Evolutionary conservation across 2,113 vertebrate species (phyloP).

Genomic region (Carollia perspicillata): DNA sequence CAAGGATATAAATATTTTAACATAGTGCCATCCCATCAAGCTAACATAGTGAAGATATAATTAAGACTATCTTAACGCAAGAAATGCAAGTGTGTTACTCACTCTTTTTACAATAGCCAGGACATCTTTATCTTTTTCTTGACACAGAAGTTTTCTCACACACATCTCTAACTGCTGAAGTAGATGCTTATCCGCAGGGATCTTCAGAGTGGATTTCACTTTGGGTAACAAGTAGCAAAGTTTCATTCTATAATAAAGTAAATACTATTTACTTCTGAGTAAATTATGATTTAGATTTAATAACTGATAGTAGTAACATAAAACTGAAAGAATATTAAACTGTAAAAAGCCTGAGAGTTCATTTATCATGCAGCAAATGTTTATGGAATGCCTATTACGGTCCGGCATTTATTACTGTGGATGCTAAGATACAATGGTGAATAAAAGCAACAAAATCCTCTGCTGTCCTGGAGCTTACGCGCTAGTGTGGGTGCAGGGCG

Average conservation of each 20-base stretch:
- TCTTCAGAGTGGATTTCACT: slow-evolving; percentile 90
- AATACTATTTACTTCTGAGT: background rate
- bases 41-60: background rate
- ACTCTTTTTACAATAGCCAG: slow-evolving; percentile 92
- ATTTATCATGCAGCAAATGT: background rate
- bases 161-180: slow-evolving; percentile 94
- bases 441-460: background rate
- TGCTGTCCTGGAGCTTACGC: background rate
- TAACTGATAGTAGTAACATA: background rate
- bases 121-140: slow-evolving; percentile 96
- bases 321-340: background rate
- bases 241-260: slow-evolving; percentile 84
- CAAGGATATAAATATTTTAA: background rate
- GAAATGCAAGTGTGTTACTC: slow-evolving; percentile 65
- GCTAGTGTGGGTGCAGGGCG: background rate
- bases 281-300: background rate
- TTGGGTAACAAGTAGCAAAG: slow-evolving; percentile 92
- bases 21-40: background rate
- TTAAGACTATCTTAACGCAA: background rate
- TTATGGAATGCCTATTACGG: background rate
- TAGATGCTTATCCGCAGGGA: slow-evolving; percentile 92
- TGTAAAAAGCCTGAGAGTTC: background rate
- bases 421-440: background rate
- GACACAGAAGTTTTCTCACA: slow-evolving; percentile 92
- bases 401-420: background rate